Evolutionary conservation across 2,113 vertebrate species (phyloP), one percentile per base, ranked within the genome.

Genomic region (Sceloporus undulatus): DNA sequence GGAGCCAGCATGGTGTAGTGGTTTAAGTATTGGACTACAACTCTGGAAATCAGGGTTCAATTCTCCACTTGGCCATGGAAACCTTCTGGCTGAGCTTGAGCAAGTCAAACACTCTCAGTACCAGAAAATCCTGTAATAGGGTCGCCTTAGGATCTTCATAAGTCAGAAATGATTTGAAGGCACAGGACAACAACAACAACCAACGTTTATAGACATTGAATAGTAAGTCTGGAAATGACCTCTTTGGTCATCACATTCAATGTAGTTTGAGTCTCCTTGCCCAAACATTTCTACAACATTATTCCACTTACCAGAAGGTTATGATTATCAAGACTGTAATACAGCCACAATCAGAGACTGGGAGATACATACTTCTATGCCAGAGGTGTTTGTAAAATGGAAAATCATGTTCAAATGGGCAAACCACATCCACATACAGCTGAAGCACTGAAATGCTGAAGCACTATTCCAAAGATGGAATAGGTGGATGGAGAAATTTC

Each of bases 201-300:
- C 48, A 52, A 38, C 40, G 59, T 82, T 83, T 83, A 88, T 40
- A 54, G 62, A 76, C 62, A 65, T 38, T 38, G 34, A 74, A 62
- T 62, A 76, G 9, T 76, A 82, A 42, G 5, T 83, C 77, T 70
- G 29, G 10, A 76, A 88, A 65, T 56, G 25, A 16, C 2, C 25
- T 54, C 6, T 62, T 54, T 48, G 2, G 7, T 29, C 38, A 76
- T 66, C 21, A 52, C 48, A 76, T 68, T 14, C 42, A 42, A 1
- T 9, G 38, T n/a, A 14, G 21, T 52, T 25, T 70, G 34, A 71
- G 68, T 70, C 10, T 70, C 5, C 48, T 71, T 73, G 10, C 9
- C 38, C 23, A 83, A 65, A 52, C 1, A 29, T 68, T 83, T 88
- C n/a, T 66, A 68, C 16, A 38, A 40, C 34, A 29, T 38, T 68